phyloP scores from a whole-genome alignment of 1,140 invertebrate species.

The Stenopsyche tienmushanensis region DNA sequence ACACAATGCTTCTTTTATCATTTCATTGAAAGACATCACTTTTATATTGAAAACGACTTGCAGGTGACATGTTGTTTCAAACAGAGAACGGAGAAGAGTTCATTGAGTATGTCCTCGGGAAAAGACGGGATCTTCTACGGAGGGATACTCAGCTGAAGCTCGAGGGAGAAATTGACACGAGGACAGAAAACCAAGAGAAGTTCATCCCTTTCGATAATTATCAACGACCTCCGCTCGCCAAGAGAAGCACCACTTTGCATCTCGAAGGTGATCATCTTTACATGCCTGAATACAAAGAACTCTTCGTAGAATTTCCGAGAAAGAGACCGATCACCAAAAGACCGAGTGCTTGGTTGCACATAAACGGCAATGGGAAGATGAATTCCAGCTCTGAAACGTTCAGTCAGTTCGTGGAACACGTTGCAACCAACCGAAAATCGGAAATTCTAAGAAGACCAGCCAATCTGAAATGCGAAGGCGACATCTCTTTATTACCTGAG shows the following conservation, averaged over 20 bases:
- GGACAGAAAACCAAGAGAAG: slow-evolving; percentile 57
- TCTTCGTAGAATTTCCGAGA: slow-evolving; percentile 47
- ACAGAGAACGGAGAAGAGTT: slow-evolving; percentile 48
- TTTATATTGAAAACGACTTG: slow-evolving; percentile 26
- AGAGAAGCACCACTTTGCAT: slow-evolving; percentile 39
- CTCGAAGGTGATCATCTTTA: slow-evolving; percentile 45
- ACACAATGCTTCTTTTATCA: background rate
- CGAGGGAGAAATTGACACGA: slow-evolving; percentile 54
- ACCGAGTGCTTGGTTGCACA: slow-evolving; percentile 36
- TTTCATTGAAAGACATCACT: background rate
- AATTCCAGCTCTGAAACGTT: slow-evolving; percentile 34
- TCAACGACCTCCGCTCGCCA: slow-evolving; percentile 43
- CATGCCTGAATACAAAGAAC: slow-evolving; percentile 45
- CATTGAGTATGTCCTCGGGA: slow-evolving; percentile 53
- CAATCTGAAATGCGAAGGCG: slow-evolving; percentile 51
- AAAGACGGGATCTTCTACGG: slow-evolving; percentile 49
- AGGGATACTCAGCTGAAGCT: slow-evolving; percentile 53
- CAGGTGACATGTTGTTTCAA: slow-evolving; percentile 41
- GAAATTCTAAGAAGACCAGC: slow-evolving; percentile 48
- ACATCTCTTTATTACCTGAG: slow-evolving; percentile 49
- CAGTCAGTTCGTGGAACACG: slow-evolving; percentile 36
- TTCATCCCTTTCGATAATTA: slow-evolving; percentile 51
- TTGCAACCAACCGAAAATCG: slow-evolving; percentile 46
- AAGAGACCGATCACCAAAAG: slow-evolving; percentile 42
- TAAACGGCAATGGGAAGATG: slow-evolving; percentile 30